Conservation (phyloP, 2,888 invertebrate species). For the Clanis bilineata region DNA sequence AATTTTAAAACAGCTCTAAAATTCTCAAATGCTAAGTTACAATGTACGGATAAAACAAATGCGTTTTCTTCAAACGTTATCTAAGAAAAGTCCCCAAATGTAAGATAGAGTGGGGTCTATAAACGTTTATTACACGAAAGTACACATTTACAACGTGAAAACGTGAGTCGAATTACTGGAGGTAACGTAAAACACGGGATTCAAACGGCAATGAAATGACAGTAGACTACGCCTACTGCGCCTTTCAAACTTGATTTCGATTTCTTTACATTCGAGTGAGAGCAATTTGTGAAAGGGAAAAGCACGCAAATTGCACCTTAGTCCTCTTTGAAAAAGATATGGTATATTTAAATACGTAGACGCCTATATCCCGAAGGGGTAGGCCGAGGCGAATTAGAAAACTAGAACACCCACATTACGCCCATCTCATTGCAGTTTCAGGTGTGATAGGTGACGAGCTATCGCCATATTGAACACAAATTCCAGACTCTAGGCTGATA, state of each 20-base stretch:
- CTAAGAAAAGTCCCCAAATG: not conserved
- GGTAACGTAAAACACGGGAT: not conserved
- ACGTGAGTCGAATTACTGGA: slow-evolving; percentile 11
- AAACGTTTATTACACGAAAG: slow-evolving; percentile 12
- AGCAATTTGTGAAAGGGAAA: not conserved
- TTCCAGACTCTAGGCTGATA: too few species aligned
- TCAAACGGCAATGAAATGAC: not conserved
- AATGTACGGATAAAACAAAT: not conserved
- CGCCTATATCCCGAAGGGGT: too few species aligned
- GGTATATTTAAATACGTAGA: not conserved
- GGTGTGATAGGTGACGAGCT: too few species aligned
- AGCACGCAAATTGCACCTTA: not conserved
- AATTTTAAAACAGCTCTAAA: too few species aligned
- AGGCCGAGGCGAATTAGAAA: too few species aligned
- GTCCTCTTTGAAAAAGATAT: not conserved
- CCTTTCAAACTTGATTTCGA: not conserved
- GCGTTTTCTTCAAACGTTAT: not conserved
- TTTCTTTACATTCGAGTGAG: not conserved
- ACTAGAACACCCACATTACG: too few species aligned
- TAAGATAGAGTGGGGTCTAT: not conserved
- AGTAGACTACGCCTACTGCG: too few species aligned
- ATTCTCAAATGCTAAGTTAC: too few species aligned
- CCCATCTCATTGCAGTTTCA: too few species aligned
- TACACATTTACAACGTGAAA: slow-evolving; percentile 19
- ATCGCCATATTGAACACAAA: too few species aligned